Evolutionary conservation across 2,113 vertebrate species (phyloP).

Genomic region (Pelecanoides urinatrix): DNA sequence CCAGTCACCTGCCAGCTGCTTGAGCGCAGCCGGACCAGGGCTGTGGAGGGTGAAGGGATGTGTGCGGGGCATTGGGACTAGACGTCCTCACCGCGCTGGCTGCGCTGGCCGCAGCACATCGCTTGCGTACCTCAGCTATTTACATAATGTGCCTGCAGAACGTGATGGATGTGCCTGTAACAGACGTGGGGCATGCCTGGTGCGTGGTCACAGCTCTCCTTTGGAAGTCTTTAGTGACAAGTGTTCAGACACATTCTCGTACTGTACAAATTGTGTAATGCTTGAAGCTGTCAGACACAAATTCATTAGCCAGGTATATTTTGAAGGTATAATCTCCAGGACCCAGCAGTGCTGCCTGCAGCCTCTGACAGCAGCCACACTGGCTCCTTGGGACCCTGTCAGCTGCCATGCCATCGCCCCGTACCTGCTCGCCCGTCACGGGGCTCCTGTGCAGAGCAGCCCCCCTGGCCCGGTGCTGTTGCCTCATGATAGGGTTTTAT

Average conservation of each 20-base stretch:
- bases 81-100: rapidly evolving
- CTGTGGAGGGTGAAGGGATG: neutral
- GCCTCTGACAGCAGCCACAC: neutral
- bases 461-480: rapidly evolving
- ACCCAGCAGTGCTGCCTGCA: neutral
- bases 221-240: neutral
- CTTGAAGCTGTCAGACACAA: constrained; percentile 30
- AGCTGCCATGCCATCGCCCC: rapidly evolving
- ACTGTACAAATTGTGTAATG: constrained; percentile 20
- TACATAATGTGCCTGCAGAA: rapidly evolving
- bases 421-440: rapidly evolving
- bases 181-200: neutral
- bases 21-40: rapidly evolving
- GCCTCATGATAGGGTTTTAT: neutral
- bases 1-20: neutral
- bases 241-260: neutral
- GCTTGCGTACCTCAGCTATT: rapidly evolving
- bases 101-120: neutral
- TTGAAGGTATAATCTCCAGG: neutral
- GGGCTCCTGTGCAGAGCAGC: neutral
- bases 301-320: constrained; percentile 9
- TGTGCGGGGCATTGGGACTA: rapidly evolving
- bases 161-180: neutral
- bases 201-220: neutral
- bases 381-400: neutral